A percentile compares a stretch with the other conserved stretches of the same genome.
Evolutionary conservation across 2,888 invertebrate species (phyloP).

Genomic region (Apocheima hispidaria): DNA sequence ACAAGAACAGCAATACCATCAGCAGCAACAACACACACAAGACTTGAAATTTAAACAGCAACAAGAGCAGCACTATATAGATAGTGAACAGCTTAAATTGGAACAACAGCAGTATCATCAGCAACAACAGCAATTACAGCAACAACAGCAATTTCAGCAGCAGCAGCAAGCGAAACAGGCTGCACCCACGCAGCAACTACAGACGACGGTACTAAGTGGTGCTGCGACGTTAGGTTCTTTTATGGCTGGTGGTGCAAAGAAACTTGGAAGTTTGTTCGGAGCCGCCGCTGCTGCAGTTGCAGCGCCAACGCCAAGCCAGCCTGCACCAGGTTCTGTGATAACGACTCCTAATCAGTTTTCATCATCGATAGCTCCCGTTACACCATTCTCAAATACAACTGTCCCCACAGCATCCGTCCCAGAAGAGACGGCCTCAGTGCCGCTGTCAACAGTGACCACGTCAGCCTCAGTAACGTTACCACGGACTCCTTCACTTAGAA

Average conservation of each 20-base stretch:
- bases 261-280: constrained; percentile 80
- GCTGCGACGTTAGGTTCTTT: constrained; percentile 81
- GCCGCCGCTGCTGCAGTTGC: constrained; percentile 80
- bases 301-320: constrained; percentile 64
- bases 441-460: constrained; percentile 69
- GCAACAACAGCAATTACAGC: constrained; percentile 58
- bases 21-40: constrained; percentile 54
- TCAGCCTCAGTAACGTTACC: constrained; percentile 68
- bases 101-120: constrained; percentile 58
- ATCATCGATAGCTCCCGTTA: constrained; percentile 65
- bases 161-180: constrained; percentile 72
- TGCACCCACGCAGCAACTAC: constrained; percentile 73
- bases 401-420: constrained; percentile 76
- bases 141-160: constrained; percentile 65
- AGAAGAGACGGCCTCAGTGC: constrained; percentile 70
- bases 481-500: constrained; percentile 75
- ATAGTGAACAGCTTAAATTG: constrained; percentile 53
- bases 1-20: constrained; percentile 54
- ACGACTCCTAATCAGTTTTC: constrained; percentile 61
- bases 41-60: constrained; percentile 44
- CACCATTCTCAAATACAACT: constrained; percentile 64
- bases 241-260: constrained; percentile 83
- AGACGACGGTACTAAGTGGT: constrained; percentile 76
- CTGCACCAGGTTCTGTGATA: constrained; percentile 51
- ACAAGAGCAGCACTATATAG: constrained; percentile 51